Conservation (phyloP, 2,888 invertebrate species). For the Arctia plantaginis region DNA sequence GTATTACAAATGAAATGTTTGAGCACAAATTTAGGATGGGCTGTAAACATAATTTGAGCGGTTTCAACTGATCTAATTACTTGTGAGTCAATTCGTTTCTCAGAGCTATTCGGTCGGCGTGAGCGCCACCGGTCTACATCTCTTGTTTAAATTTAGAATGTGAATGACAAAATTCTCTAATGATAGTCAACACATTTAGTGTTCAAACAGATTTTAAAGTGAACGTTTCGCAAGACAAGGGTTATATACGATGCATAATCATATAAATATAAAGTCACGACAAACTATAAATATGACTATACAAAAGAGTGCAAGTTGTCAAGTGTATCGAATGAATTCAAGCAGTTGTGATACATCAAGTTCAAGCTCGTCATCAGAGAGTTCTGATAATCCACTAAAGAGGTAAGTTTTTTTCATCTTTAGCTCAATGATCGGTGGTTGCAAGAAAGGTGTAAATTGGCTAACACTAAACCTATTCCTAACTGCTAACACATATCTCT, state of each 20-base stretch:
- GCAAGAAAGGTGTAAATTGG: not conserved
- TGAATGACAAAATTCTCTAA: conserved; percentile 72
- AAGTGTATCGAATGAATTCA: conserved; percentile 67
- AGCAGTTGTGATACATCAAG: conserved; percentile 75
- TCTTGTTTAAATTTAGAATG: conserved; percentile 75
- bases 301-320: conserved; percentile 70
- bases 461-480: no score
- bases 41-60: conserved; percentile 49
- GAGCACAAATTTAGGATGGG: conserved; percentile 39
- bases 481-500: not conserved
- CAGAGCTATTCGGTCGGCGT: conserved; percentile 54
- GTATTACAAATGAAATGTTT: conserved; percentile 36
- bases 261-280: conserved; percentile 35
- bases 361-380: conserved; percentile 69
- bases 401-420: conserved; percentile 61
- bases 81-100: conserved; percentile 64
- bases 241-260: conserved; percentile 30
- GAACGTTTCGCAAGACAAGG: conserved; percentile 30
- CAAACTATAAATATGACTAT: conserved; percentile 49
- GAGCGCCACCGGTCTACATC: conserved; percentile 52
- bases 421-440: not conserved
- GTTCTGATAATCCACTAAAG: conserved; percentile 71
- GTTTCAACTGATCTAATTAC: conserved; percentile 65
- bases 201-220: conserved; percentile 51
- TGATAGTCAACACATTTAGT: conserved; percentile 55